Evolutionary conservation across 30 jellyfish, hydroid and myxozoan species (phyloP).

Genomic region (Hydractinia symbiolongicarpus): DNA sequence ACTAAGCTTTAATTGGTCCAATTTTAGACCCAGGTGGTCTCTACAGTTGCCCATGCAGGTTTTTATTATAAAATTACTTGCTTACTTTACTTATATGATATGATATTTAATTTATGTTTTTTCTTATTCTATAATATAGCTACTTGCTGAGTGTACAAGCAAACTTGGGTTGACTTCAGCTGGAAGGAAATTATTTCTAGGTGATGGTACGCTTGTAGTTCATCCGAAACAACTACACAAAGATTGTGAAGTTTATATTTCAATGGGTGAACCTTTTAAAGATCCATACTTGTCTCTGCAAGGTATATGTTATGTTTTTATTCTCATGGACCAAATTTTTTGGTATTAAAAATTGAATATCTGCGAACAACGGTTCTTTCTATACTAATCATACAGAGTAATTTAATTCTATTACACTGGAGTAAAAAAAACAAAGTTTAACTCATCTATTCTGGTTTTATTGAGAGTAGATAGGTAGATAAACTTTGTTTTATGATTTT

Average conservation of each 20-base stretch:
- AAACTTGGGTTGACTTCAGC: slow-evolving; percentile 73
- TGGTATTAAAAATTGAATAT: not conserved
- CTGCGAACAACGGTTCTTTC: not conserved
- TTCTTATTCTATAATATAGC: slow-evolving; percentile 12
- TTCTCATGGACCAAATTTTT: not conserved
- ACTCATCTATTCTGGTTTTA: no score
- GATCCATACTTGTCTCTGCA: slow-evolving; percentile 43
- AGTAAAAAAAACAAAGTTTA: no score
- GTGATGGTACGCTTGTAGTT: slow-evolving; percentile 49
- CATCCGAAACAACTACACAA: slow-evolving; percentile 52
- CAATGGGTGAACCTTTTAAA: slow-evolving; percentile 80
- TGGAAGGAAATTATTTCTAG: slow-evolving; percentile 61
- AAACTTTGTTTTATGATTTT: no score
- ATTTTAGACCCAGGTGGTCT: no score
- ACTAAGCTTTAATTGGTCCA: no score
- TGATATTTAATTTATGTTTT: no score
- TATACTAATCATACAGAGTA: not conserved
- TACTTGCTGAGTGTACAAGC: slow-evolving; percentile 64
- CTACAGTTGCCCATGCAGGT: no score
- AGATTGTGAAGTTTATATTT: slow-evolving; percentile 58
- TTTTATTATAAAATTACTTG: no score
- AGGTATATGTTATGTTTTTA: slow-evolving; percentile 27
- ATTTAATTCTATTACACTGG: no score
- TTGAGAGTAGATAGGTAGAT: no score
- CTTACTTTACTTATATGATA: no score